These are phyloP conservation scores for Carterocephalus palaemon DNA, from an alignment of 2,888 invertebrate species.

Conservation along the genomic window DNA sequence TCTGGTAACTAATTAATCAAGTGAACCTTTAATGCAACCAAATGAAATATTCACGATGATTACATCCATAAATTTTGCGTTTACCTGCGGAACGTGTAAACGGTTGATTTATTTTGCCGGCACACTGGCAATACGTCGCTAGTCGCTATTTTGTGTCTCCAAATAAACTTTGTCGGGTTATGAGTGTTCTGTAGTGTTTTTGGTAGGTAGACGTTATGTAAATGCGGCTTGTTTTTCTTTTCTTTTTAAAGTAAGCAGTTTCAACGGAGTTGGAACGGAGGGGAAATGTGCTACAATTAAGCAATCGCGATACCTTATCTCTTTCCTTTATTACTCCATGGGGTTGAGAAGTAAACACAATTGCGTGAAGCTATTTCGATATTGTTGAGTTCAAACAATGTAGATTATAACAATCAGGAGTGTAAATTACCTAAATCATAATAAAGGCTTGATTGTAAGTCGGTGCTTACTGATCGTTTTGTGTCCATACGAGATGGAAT, in stretches of 20 bases:
- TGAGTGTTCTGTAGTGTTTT: background rate
- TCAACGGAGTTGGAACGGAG: background rate
- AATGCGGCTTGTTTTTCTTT: too few relatives aligned
- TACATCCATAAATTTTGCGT: slow-evolving; percentile 54
- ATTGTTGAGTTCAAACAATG: too few relatives aligned
- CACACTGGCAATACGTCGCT: slow-evolving; percentile 44
- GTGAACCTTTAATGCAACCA: slow-evolving; percentile 40
- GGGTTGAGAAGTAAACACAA: too few relatives aligned
- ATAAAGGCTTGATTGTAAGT: too few relatives aligned
- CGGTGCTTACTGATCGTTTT: too few relatives aligned
- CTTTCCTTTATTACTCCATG: too few relatives aligned
- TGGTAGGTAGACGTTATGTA: slow-evolving; percentile 4
- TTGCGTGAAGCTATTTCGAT: too few relatives aligned
- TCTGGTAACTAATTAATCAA: slow-evolving; percentile 37
- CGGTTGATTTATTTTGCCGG: slow-evolving; percentile 50
- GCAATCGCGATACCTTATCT: too few relatives aligned
- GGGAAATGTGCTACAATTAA: too few relatives aligned
- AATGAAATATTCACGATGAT: slow-evolving; percentile 56
- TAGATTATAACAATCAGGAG: too few relatives aligned
- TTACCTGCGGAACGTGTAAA: slow-evolving; percentile 47
- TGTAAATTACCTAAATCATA: too few relatives aligned
- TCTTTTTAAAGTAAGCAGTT: slow-evolving; percentile 8
- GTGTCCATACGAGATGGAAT: too few relatives aligned
- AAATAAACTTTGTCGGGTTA: slow-evolving; percentile 27
- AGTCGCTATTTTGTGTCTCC: slow-evolving; percentile 37